Base-by-base conservation (phyloP, 2,113 vertebrate species). In the Macaca nemestrina region DNA sequence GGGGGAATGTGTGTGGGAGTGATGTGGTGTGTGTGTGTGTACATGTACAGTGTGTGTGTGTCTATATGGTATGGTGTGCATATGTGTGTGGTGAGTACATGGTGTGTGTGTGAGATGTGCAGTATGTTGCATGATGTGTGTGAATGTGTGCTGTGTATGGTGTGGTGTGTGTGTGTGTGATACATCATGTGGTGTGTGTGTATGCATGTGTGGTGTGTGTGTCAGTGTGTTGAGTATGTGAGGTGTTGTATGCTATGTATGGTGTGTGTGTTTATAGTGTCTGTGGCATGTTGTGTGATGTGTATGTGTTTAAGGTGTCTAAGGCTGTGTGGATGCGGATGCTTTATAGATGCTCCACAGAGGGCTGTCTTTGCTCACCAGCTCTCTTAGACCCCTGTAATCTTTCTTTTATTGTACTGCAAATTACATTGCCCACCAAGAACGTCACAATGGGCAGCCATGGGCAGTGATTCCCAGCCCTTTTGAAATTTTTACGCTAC, bases 381-480 rank as follows among this genome's bases (percentile, higher is more conserved):
- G 72, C 32, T 18, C 17, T 18, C 38, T 73, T 25, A 10, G 67
- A 25, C 45, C 10, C 45, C 13, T 16, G 11, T 0, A 18, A 8
- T 57, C 55, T 75, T 25, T 48, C 38, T 43, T 38, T 20, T 13
- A 1, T 14, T 55, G n/a, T 1, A 12, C 5, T 23, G 3, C 23
- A 45, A 18, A 8, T 2, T 9, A 2, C 18, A 0, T 1, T 14
- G 3, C 4, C 2, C 18, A 20, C 32, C 1, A 1, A 16, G 68
- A 4, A 6, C 2, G 23, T 50, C 32, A 0, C 10, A n/a, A 25
- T 0, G 8, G 30, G 8, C 32, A 18, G 50, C 73, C 17, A 1
- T 4, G 30, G 75, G 25, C 64, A 2, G 86, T 6, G 43, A n/a
- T 3, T 27, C 52, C 79, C 35, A 8, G 4, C 5, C 23, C 73